Evolutionary conservation across 2,797 vertebrate genomes (phyloP).

Genomic region (Diplodus sargus): DNA sequence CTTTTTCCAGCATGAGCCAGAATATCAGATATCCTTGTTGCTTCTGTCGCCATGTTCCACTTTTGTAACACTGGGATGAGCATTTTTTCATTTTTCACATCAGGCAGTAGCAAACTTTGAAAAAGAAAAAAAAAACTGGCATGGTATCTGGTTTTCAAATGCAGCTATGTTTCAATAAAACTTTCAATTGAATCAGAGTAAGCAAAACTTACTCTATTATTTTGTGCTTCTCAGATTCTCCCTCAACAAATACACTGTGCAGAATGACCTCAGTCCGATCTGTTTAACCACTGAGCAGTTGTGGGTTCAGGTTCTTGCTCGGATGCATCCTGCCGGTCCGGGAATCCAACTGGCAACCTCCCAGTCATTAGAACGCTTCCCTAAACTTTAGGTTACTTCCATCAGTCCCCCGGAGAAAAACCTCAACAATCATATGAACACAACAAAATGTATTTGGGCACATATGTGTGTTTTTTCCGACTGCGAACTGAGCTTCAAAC

Average conservation of each 20-base stretch:
- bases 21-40: background rate
- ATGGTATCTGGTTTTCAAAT: background rate
- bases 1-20: slow-evolving; percentile 6
- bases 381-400: background rate
- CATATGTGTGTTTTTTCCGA: background rate
- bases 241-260: too few relatives aligned
- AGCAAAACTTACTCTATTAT: too few relatives aligned
- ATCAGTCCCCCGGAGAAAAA: background rate
- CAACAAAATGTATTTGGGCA: background rate
- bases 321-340: background rate
- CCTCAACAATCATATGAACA: background rate
- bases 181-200: background rate
- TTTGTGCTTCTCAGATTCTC: background rate
- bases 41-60: background rate
- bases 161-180: background rate
- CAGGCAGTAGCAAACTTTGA: background rate
- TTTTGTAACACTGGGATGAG: background rate
- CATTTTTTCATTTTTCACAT: background rate
- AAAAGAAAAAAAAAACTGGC: background rate
- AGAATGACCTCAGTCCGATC: too few relatives aligned
- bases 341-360: background rate
- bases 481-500: background rate
- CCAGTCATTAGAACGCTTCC: background rate
- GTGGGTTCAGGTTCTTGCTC: background rate
- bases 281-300: too few relatives aligned